Conservation (phyloP, 2,888 invertebrate species). For the Acleris holmiana region DNA sequence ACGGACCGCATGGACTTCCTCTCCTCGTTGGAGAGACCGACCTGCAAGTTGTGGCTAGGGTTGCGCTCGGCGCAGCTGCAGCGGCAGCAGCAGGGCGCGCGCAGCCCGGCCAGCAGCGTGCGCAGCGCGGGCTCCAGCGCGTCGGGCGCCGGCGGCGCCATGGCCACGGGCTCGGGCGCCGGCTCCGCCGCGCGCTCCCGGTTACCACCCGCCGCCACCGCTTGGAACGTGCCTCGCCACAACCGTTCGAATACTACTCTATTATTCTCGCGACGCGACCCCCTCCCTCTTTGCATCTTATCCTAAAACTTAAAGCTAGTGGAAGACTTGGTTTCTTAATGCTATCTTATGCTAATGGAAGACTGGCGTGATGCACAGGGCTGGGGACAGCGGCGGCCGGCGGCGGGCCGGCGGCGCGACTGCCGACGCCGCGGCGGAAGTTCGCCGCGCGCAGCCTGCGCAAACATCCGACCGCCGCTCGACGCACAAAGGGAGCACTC, state of each 20-base stretch:
- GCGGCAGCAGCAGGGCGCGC: conserved; percentile 74
- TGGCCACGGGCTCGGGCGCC: conserved; percentile 44
- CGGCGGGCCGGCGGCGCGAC: conserved; percentile 79
- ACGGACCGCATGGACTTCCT: conserved; percentile 86
- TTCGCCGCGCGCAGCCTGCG: conserved; percentile 75
- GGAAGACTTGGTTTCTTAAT: conserved; percentile 83
- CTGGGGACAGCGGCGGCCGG: conserved; percentile 78
- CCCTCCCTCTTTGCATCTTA: conserved; percentile 77
- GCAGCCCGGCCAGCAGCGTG: conserved; percentile 69
- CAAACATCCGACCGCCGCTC: conserved; percentile 72
- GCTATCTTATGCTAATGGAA: conserved; percentile 56
- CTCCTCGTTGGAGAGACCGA: conserved; percentile 81
- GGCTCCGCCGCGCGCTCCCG: conserved; percentile 67
- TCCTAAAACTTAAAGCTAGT: conserved; percentile 61
- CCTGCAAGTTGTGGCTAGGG: conserved; percentile 80
- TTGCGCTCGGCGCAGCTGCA: conserved; percentile 71
- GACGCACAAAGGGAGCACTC: conserved; percentile 54
- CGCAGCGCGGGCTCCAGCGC: conserved; percentile 75
- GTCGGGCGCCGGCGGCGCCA: conserved; percentile 62
- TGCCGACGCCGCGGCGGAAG: conserved; percentile 55
- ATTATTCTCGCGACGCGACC: conserved; percentile 82
- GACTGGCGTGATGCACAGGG: conserved; percentile 58
- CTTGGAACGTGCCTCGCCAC: conserved; percentile 88
- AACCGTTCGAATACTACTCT: conserved; percentile 88
- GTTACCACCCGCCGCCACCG: conserved; percentile 70